These are phyloP conservation scores for Lophochroa leadbeateri DNA, from an alignment of 2,113 vertebrate genomes.

Conservation along the genomic window DNA sequence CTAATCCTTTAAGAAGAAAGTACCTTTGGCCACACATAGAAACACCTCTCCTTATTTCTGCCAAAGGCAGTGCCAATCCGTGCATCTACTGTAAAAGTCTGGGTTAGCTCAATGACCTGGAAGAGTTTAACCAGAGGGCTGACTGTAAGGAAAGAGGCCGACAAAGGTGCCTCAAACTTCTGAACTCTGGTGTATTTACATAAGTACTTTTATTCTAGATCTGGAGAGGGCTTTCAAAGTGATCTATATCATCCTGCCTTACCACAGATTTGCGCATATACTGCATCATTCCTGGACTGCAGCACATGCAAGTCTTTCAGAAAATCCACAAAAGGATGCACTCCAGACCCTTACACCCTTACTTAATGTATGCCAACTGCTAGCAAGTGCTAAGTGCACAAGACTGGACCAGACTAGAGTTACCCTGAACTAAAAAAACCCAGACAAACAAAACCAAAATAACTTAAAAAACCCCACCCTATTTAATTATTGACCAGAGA, in stretches of 20 bases:
- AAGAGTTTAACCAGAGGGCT: neutral
- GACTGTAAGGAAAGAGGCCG: neutral
- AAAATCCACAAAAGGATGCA: neutral
- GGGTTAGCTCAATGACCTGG: neutral
- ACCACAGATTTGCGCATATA: neutral
- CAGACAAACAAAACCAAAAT: neutral
- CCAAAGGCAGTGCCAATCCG: neutral
- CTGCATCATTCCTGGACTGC: neutral
- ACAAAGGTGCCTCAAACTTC: neutral
- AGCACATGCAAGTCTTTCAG: neutral
- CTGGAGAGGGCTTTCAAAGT: neutral
- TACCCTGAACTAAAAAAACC: neutral
- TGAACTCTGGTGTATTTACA: neutral
- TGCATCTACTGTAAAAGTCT: neutral
- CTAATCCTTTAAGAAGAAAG: neutral
- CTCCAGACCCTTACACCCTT: neutral
- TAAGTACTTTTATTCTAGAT: neutral
- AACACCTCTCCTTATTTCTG: neutral
- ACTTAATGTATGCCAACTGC: neutral
- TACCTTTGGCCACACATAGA: neutral
- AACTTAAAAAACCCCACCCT: neutral
- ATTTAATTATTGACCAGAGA: neutral
- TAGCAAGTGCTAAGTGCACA: neutral
- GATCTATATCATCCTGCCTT: neutral
- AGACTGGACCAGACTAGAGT: neutral